These are phyloP conservation scores for Glaucopsyche alexis DNA, from an alignment of 2,888 invertebrate species.

Conservation along the genomic window DNA sequence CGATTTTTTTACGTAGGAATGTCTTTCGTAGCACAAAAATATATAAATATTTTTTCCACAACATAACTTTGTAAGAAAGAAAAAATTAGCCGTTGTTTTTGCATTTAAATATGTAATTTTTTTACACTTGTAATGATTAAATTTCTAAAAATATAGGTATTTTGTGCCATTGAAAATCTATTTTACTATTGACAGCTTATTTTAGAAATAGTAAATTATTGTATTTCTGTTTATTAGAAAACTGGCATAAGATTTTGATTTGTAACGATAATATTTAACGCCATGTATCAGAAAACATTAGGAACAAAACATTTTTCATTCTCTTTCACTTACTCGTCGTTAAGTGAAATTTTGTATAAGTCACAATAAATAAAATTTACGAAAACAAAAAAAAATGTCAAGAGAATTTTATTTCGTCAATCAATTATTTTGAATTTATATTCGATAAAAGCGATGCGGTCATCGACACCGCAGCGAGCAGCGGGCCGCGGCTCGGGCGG, in stretches of 20 bases:
- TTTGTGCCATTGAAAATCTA: too few relatives aligned
- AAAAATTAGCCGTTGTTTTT: background rate
- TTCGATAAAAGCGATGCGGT: conserved; percentile 49
- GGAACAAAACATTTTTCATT: too few relatives aligned
- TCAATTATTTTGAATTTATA: conserved; percentile 42
- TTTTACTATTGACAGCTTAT: too few relatives aligned
- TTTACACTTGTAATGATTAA: too few relatives aligned
- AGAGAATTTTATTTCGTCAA: conserved; percentile 41
- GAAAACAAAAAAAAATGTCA: background rate
- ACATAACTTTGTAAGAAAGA: background rate
- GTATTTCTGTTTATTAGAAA: too few relatives aligned
- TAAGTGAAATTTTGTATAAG: background rate
- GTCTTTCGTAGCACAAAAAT: background rate
- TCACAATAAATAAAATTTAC: background rate
- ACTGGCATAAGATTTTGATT: too few relatives aligned
- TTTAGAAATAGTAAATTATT: too few relatives aligned
- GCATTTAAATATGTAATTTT: background rate
- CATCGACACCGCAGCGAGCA: conserved; percentile 48
- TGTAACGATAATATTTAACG: too few relatives aligned
- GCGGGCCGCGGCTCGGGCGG: conserved; percentile 38
- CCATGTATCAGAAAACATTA: too few relatives aligned
- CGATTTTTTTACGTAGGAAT: background rate
- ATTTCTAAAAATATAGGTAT: too few relatives aligned
- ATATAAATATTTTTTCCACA: background rate
- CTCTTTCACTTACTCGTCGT: background rate